Evolutionary conservation across 1,140 invertebrate genomes (phyloP).

Genomic region (Musca vetustissima): DNA sequence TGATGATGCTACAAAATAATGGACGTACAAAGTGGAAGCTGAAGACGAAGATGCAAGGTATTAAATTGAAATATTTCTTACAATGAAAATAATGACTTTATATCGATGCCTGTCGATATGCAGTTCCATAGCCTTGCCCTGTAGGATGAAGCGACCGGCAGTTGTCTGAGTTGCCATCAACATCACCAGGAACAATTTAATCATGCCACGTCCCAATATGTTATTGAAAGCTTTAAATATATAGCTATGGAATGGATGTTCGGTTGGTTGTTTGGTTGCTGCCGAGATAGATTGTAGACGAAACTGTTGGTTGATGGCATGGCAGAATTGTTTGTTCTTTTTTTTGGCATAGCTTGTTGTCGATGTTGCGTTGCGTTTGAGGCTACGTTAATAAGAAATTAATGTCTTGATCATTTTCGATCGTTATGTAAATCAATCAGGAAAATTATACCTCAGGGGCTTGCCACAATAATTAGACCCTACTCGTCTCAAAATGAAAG

Average conservation of each 20-base stretch:
- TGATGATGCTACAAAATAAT: no score
- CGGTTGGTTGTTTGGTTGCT: no score
- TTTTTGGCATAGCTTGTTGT: background rate
- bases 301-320: no score
- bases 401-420: slow-evolving; percentile 57
- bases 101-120: background rate
- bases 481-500: slow-evolving; percentile 38
- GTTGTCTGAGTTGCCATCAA: no score
- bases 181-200: no score
- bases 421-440: slow-evolving; percentile 57
- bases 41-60: background rate
- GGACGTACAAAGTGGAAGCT: no score
- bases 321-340: background rate
- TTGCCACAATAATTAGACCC: slow-evolving; percentile 56
- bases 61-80: slow-evolving; percentile 5
- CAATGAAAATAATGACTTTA: slow-evolving; percentile 3
- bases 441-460: slow-evolving; percentile 56
- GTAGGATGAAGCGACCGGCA: no score
- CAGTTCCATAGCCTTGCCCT: no score
- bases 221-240: no score
- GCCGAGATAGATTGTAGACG: no score
- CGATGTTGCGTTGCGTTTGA: slow-evolving; percentile 24
- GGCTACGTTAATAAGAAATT: slow-evolving; percentile 56
- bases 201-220: no score
- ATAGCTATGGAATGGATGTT: no score